Conservation (phyloP, 2,888 invertebrate species). For the Heteropelma amictum region DNA sequence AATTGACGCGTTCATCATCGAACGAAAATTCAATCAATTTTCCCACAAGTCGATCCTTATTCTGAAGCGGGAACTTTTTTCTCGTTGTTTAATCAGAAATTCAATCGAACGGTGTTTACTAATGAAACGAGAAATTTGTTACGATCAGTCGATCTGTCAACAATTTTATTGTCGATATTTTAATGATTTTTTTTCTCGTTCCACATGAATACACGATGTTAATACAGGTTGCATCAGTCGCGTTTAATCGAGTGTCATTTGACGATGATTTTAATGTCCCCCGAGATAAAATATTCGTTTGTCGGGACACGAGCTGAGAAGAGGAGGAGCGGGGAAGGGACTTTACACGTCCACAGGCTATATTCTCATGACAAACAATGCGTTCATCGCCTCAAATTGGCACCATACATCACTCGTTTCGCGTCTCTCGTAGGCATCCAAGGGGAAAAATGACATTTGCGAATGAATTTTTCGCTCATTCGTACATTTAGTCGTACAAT, state of each 20-base stretch:
- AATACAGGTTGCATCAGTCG: slow-evolving; percentile 17
- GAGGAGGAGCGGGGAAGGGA: not conserved
- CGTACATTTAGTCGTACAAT: not conserved
- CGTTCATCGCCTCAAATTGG: slow-evolving; percentile 47
- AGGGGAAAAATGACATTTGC: slow-evolving; percentile 14
- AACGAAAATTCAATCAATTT: too few species aligned
- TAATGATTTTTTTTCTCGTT: not conserved
- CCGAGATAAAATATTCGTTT: not conserved
- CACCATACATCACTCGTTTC: not conserved
- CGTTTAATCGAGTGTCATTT: slow-evolving; percentile 28
- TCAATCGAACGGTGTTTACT: too few species aligned
- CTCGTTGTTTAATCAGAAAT: too few species aligned
- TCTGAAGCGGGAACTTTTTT: too few species aligned
- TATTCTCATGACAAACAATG: slow-evolving; percentile 48
- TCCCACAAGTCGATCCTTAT: too few species aligned
- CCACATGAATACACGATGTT: not conserved
- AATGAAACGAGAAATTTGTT: too few species aligned
- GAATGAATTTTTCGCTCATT: not conserved
- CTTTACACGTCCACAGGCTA: slow-evolving; percentile 14
- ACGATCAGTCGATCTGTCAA: not conserved
- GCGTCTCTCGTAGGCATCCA: slow-evolving; percentile 1
- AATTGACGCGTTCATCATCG: too few species aligned
- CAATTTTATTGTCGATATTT: not conserved
- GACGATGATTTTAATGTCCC: slow-evolving; percentile 5
- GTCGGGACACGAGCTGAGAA: not conserved